Percentiles rank a stretch among this genome's conserved stretches.
Conservation (phyloP, 2,797 vertebrate species). For the Lithobates pipiens region DNA sequence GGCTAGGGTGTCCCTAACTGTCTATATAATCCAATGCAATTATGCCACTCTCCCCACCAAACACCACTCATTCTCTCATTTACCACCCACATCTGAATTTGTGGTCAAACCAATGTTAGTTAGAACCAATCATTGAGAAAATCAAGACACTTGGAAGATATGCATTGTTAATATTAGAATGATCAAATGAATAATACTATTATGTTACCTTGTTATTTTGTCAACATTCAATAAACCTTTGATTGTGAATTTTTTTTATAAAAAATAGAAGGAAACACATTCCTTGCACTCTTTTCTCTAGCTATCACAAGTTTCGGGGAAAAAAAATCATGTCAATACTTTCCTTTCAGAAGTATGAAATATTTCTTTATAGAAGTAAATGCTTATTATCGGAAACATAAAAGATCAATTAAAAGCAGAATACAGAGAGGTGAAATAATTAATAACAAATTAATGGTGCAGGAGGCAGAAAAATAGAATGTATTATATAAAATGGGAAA, state of each 20-base stretch:
- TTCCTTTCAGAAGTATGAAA: constrained; percentile 3
- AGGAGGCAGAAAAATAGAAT: constrained; percentile 53
- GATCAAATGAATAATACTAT: no score
- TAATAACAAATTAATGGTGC: constrained; percentile 47
- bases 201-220: no score
- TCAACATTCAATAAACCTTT: no score
- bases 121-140: no score
- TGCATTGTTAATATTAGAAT: not conserved
- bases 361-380: constrained; percentile 43
- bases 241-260: no score
- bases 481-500: constrained; percentile 54
- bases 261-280: not conserved
- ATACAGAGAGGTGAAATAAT: constrained; percentile 55
- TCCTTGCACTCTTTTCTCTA: not conserved
- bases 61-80: no score
- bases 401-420: constrained; percentile 58
- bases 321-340: not conserved
- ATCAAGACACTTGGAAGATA: no score
- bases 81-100: no score
- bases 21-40: no score
- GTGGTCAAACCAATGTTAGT: no score
- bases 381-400: constrained; percentile 58
- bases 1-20: no score
- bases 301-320: not conserved
- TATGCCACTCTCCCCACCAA: no score